A percentile compares a stretch with the other conserved stretches of the same genome.
These are phyloP conservation scores for Oligia latruncula DNA, from an alignment of 2,888 invertebrate species.

Conservation along the genomic window DNA sequence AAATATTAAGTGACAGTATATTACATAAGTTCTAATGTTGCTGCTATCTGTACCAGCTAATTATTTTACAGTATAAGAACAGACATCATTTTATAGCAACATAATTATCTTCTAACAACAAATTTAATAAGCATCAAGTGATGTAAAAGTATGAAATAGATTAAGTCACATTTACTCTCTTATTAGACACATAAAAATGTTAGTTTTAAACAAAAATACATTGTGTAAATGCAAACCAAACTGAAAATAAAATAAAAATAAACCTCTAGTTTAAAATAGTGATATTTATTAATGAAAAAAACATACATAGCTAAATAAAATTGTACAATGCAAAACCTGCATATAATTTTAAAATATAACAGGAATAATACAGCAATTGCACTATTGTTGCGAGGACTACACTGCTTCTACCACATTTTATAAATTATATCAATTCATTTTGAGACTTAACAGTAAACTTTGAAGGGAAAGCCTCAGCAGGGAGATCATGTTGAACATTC, in stretches of 20 bases:
- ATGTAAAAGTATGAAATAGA: constrained; percentile 71
- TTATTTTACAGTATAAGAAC: constrained; percentile 74
- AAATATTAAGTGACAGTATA: constrained; percentile 80
- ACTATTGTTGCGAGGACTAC: constrained; percentile 90
- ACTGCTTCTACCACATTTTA: constrained; percentile 84
- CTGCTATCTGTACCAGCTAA: constrained; percentile 79
- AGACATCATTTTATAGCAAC: constrained; percentile 73
- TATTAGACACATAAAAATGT: constrained; percentile 72
- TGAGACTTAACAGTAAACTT: constrained; percentile 78
- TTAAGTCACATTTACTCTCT: constrained; percentile 70
- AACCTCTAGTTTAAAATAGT: constrained; percentile 85
- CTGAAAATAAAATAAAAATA: constrained; percentile 84
- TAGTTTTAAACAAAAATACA: constrained; percentile 72
- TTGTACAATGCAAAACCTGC: constrained; percentile 89
- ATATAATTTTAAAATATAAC: constrained; percentile 87
- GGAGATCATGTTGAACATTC: constrained; percentile 83
- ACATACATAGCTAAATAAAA: constrained; percentile 88
- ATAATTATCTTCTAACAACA: constrained; percentile 72
- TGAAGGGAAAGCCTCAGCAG: constrained; percentile 82
- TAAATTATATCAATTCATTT: constrained; percentile 81
- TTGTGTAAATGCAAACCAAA: constrained; percentile 82
- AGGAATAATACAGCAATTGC: constrained; percentile 86
- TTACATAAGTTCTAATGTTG: constrained; percentile 80
- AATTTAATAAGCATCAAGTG: constrained; percentile 73
- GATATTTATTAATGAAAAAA: constrained; percentile 88